Evolutionary conservation across 2,888 invertebrate species (phyloP).

Genomic region (Caenorhabditis sp.): DNA sequence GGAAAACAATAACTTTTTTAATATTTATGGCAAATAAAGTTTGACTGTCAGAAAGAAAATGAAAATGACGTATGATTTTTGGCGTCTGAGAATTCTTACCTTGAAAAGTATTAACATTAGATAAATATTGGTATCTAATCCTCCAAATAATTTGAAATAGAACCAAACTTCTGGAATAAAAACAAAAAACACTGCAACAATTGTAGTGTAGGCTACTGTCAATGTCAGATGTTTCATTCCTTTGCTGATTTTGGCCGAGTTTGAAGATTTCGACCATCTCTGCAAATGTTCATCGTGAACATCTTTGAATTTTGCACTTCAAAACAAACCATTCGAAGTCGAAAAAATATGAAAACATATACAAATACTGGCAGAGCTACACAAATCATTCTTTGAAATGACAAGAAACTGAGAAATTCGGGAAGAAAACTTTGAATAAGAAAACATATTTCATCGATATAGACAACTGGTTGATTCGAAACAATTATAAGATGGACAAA

Average conservation of each 20-base stretch:
- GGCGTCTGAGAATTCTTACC: constrained; percentile 12
- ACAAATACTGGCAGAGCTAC: constrained; percentile 25
- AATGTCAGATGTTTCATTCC: constrained; percentile 34
- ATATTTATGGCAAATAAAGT: no score
- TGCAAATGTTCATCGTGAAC: background rate
- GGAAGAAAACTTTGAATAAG: background rate
- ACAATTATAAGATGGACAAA: background rate
- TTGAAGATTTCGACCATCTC: background rate
- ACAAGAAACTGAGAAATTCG: constrained; percentile 4
- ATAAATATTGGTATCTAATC: constrained; percentile 12
- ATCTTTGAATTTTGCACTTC: background rate
- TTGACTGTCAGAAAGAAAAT: no score
- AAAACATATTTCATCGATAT: background rate
- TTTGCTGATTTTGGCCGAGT: constrained; percentile 7
- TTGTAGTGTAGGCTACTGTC: constrained; percentile 32
- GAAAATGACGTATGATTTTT: no score
- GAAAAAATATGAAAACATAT: constrained; percentile 26
- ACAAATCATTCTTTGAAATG: constrained; percentile 29
- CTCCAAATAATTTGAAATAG: constrained; percentile 29
- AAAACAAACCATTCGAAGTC: constrained; percentile 23
- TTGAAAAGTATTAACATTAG: background rate
- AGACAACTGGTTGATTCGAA: background rate
- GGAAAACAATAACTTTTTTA: no score
- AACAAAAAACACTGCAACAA: constrained; percentile 23
- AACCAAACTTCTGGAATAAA: constrained; percentile 27